Base-by-base conservation (phyloP, 2,888 invertebrate species). In the Sipha maydis region DNA sequence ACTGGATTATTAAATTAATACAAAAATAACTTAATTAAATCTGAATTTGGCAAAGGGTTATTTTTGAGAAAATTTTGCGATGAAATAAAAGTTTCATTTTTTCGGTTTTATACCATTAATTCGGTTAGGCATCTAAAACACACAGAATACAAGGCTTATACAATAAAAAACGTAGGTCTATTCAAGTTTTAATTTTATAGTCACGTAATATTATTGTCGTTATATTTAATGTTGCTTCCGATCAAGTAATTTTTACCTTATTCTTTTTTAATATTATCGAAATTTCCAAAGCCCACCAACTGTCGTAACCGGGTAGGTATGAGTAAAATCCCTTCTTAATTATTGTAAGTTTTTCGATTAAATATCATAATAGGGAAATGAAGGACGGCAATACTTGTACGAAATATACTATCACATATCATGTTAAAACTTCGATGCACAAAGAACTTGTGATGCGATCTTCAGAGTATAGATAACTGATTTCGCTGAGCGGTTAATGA, bases 321-420 rank as follows among this genome's bases (percentile, higher is more conserved):
- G 17, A 9, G 19, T 56, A 1, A 5, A 56, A 17, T 2, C 2
- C 67, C 9, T 56, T 21, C 19, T 14, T 17, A 2, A 17, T 31
- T 71, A 1, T 17, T 31, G 31, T 69, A 71, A 31, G 31, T 71
- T 71, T 9, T 31, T 21, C 31, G 71, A 17, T n/a, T 5, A n/a
- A 19, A n/a, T 19, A 28, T 5, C 4, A 31, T 41, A 5, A 11
- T 8, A 41, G 11, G 1, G 41, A 28, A 17, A 28, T 28, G 31
- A 11, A 31, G 7, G 0, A 31, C 31, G n/a, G 19, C 19, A 8
- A 3, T 9, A 11, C 31, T 0, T 28, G 61, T 76, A 67, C 34
- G 75, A 31, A 85, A 67, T 28, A 41, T 75, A 38, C 31, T 67
- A 48, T 48, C 31, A 77, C n/a, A 77, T 85, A 85, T 84, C 69